These are phyloP conservation scores for Zygaena filipendulae DNA, from an alignment of 2,888 invertebrate species.

Conservation along the genomic window DNA sequence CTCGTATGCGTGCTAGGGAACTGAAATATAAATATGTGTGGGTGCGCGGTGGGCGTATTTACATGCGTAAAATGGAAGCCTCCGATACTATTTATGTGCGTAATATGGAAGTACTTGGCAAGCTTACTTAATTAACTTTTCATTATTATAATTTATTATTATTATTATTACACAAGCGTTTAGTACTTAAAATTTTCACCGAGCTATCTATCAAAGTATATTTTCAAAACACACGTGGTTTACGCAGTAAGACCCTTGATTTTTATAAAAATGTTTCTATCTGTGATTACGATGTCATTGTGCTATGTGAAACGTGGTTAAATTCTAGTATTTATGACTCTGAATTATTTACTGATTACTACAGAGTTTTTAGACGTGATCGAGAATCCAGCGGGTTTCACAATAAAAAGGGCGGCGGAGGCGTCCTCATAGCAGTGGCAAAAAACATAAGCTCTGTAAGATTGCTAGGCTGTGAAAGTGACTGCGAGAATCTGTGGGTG, in stretches of 20 bases:
- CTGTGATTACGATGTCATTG: conserved; percentile 3
- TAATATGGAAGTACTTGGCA: no score
- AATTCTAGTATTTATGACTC: conserved; percentile 2
- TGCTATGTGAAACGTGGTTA: conserved; percentile 10
- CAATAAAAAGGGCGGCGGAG: conserved; percentile 4
- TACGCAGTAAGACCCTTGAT: conserved; percentile 9
- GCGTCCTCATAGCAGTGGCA: conserved; percentile 4
- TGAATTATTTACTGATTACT: conserved; percentile 6
- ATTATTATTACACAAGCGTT: no score
- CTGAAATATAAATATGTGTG: conserved; percentile 3
- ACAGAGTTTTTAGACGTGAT: conserved; percentile 7
- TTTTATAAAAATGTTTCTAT: conserved; percentile 2
- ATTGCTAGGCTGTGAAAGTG: background rate
- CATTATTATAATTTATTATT: no score
- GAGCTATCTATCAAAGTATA: conserved; percentile 4
- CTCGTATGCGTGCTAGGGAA: conserved; percentile 1
- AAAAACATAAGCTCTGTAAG: background rate
- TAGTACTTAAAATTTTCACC: no score
- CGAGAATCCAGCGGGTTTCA: conserved; percentile 1
- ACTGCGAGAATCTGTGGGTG: conserved; percentile 8
- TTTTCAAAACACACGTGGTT: conserved; percentile 10
- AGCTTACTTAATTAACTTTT: no score
- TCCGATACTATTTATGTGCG: no score
- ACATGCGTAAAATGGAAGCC: no score
- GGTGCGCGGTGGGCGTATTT: no score